A percentile compares a stretch with the other conserved stretches of the same genome.
Conservation (phyloP, 2,113 vertebrate genomes). For the Gymnogyps californianus region DNA sequence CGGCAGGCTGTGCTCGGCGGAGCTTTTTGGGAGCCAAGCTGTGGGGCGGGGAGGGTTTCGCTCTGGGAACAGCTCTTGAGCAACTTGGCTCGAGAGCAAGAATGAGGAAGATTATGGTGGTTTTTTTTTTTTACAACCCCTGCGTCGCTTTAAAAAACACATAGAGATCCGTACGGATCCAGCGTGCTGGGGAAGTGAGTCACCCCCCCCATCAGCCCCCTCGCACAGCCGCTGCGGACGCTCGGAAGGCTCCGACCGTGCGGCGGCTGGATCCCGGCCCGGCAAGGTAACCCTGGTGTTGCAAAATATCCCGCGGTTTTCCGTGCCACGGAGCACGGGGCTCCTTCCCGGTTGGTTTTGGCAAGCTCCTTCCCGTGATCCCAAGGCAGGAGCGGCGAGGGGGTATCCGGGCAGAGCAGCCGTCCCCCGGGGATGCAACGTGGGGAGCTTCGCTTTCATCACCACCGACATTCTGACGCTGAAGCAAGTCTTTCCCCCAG, state of each 20-base stretch:
- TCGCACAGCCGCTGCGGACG: not conserved
- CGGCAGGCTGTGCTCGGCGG: fast-evolving
- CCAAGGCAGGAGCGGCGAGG: fast-evolving
- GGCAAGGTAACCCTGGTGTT: not conserved
- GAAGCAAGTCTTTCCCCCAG: not conserved
- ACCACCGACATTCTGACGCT: fast-evolving
- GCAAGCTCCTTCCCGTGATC: fast-evolving
- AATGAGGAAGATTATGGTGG: not conserved
- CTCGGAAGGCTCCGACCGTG: not conserved
- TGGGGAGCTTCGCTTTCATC: fast-evolving
- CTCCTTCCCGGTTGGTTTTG: fast-evolving
- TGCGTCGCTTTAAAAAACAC: not conserved
- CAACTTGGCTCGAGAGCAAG: not conserved
- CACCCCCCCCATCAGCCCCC: not conserved
- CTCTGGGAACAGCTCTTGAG: not conserved
- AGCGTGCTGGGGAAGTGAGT: not conserved
- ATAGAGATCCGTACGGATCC: not conserved
- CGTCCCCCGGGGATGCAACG: fast-evolving
- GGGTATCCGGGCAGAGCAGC: not conserved
- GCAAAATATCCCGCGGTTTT: fast-evolving
- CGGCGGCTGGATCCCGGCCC: not conserved
- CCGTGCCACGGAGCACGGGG: fast-evolving
- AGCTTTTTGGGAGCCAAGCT: not conserved
- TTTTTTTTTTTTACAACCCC: not conserved
- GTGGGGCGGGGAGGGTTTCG: fast-evolving